These are phyloP conservation scores for Tenebrosternarchus preto DNA, from an alignment of 2,113 vertebrate species.

Conservation along the genomic window DNA sequence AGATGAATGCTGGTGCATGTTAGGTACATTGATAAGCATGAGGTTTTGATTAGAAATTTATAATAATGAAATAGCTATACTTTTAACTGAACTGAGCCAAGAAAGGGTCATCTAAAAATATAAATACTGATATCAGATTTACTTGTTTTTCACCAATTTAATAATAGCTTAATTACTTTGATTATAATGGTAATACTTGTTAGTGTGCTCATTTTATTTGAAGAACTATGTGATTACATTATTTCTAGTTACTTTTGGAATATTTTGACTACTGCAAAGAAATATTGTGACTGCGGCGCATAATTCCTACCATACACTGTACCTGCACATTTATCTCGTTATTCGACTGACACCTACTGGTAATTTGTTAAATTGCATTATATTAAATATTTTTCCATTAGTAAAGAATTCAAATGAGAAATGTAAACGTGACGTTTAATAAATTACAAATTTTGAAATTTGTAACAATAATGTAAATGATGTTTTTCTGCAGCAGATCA, in stretches of 20 bases:
- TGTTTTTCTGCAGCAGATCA: conserved; percentile 78
- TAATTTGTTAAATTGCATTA: conserved; percentile 49
- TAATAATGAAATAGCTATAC: conserved; percentile 10
- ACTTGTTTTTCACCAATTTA: neutral
- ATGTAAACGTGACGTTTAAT: neutral
- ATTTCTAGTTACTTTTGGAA: neutral
- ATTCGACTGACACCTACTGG: conserved; percentile 67
- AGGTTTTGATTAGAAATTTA: conserved; percentile 13
- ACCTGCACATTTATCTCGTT: neutral
- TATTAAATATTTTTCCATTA: neutral
- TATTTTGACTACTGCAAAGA: neutral
- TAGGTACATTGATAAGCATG: neutral
- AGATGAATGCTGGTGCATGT: conserved; percentile 1
- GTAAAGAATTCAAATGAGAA: neutral
- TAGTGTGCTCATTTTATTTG: neutral
- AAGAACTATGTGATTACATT: neutral
- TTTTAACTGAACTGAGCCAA: neutral
- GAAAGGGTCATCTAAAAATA: neutral
- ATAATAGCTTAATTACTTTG: neutral
- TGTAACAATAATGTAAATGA: neutral
- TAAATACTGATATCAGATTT: neutral
- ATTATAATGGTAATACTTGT: neutral
- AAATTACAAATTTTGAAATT: neutral
- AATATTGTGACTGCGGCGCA: neutral
- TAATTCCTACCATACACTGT: neutral